Percentiles rank a stretch among this genome's conserved stretches.
These are phyloP conservation scores for Chinchilla lanigera DNA, from an alignment of 2,113 vertebrate species.

Conservation along the genomic window DNA sequence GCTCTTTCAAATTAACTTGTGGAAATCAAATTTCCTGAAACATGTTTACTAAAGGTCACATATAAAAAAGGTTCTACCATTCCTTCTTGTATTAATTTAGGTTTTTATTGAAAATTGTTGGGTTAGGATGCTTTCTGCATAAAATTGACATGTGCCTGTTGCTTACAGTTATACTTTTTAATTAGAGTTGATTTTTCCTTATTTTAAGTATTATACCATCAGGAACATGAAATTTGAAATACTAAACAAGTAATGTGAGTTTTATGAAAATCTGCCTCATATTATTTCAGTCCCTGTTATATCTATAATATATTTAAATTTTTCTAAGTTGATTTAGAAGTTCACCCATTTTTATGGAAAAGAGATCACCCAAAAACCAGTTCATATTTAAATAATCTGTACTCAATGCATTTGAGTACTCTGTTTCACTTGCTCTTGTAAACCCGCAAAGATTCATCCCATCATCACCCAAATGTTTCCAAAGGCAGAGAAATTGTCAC, in stretches of 20 bases:
- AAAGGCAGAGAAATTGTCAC: neutral
- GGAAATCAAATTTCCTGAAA: constrained; percentile 46
- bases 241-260: neutral
- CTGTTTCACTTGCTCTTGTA: neutral
- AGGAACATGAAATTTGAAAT: neutral
- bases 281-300: neutral
- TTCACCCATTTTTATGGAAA: neutral
- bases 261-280: neutral
- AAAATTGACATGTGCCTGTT: neutral
- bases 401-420: neutral
- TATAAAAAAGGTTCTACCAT: neutral
- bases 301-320: neutral
- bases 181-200: neutral
- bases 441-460: neutral
- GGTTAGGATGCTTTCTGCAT: neutral
- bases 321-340: neutral
- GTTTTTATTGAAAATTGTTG: constrained; percentile 24
- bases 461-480: neutral
- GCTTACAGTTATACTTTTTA: neutral
- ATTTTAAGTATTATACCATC: neutral
- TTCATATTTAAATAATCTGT: neutral
- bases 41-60: constrained; percentile 66
- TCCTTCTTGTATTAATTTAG: neutral
- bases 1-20: constrained; percentile 63
- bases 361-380: neutral